Evolutionary conservation across 2,113 vertebrate species (phyloP), one percentile per base, ranked within the genome.

Genomic region (Dipodomys spectabilis): DNA sequence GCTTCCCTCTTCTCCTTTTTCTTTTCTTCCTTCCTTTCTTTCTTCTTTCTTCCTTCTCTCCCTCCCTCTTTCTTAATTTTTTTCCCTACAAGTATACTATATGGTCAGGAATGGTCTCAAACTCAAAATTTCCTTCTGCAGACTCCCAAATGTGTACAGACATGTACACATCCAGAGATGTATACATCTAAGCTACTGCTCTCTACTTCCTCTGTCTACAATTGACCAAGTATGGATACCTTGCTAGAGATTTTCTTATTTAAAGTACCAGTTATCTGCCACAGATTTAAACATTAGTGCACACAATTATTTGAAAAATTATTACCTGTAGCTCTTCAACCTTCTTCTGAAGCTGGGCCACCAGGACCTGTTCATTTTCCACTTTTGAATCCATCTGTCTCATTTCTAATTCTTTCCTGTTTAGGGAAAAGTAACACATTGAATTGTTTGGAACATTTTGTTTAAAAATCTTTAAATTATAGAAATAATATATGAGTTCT

Each of bases 341-440:
- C 12, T 1, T 88, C 65, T 90, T 93, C 80, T 75, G 71, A 71
- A 94, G 79, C 39, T 90, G 79, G 82, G 23, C 77, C 71, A 91
- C 88, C 53, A 86, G 62, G 12, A 27, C 49, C 79, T 85, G 94
- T 65, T 96, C 95, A 75, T 72, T 95, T 22, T 92, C 77, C 28
- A 86, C 16, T 20, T 91, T 86, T 72, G 80, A 96, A 67, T 85
- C 93, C 82, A 94, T 90, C 65, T 93, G 74, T 88, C 57, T 67
- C 44, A 91, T 73, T 95, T 95, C 94, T 65, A 95, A 90, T 90
- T 95, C 82, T n/a, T 96, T 96, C 35, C 95, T 94, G 9, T 81
- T 88, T 44, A 25, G n/a, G 71, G 92, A 91, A 78, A 92, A 0
- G 4, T 67, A 80, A 22, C 67, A 88, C 85, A 27, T 65, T 5